phyloP scores from a whole-genome alignment of 2,888 invertebrate genomes.

The Antheraea yamamai region DNA sequence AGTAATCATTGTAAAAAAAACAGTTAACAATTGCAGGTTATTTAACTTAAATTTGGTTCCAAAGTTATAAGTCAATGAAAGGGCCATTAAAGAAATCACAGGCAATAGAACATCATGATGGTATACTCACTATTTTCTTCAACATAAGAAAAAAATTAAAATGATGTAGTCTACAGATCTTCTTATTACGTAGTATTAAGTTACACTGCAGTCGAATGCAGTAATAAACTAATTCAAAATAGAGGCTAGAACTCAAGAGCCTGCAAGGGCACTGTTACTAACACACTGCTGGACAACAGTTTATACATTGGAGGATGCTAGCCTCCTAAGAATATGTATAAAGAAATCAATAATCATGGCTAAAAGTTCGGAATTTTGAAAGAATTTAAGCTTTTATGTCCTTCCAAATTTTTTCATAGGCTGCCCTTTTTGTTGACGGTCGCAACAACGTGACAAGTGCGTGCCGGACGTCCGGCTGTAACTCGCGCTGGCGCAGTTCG shows the following conservation, averaged over 20 bases:
- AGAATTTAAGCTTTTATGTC: no score
- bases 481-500: slow-evolving; percentile 39
- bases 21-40: neutral
- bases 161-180: neutral
- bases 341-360: no score
- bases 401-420: neutral
- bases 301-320: no score
- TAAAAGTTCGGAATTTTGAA: no score
- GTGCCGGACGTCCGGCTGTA: slow-evolving; percentile 65
- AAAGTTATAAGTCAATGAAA: neutral
- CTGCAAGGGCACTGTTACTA: no score
- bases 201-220: neutral
- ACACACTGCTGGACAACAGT: no score
- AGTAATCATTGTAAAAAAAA: neutral
- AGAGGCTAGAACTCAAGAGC: neutral
- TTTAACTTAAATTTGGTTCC: neutral
- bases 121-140: neutral
- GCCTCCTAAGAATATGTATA: no score
- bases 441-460: slow-evolving; percentile 54
- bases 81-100: neutral
- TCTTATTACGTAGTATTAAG: neutral
- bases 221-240: neutral
- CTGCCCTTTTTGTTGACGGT: slow-evolving; percentile 38
- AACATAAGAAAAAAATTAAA: no score
- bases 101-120: neutral